Evolutionary conservation across 2,888 invertebrate species (phyloP), one percentile per base, ranked within the genome.

Genomic region (Xylocampa areola): DNA sequence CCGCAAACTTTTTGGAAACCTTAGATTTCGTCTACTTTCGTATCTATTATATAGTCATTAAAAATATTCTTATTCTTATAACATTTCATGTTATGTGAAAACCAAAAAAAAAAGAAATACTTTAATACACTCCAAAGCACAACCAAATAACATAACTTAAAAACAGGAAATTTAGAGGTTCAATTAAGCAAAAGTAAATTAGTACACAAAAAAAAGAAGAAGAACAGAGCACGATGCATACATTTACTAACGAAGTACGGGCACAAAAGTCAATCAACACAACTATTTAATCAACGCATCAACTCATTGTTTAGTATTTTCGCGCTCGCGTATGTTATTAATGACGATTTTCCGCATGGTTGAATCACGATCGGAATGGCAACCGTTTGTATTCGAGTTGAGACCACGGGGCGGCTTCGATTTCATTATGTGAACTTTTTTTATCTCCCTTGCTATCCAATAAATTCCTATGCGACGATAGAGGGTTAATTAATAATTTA

Each of bases 401-500:
- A 75, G 67, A 68, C 73, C 80, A 73, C 83, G 78, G 83, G 81
- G 80, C 64, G 84, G 81, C 78, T 81, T 83, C 85, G 89, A 91
- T 90, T 92, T 89, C 90, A 91, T 90, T 91, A 88, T 81, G 82
- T 84, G 85, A 85, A 88, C 89, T 87, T 86, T 89, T 89, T 89
- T 84, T 83, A 84, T 82, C 82, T 84, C 88, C 87, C 68, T 63
- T 73, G 73, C 88, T 82, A 85, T 87, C 86, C 86, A 87, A 90
- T 90, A 87, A 88, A 89, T 87, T 87, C 87, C 84, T 67, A 77
- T 76, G 84, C 82, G 82, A 81, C 79, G 77, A 81, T 78, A 82
- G 82, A 77, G 82, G 83, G 91, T 91, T 92, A 91, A 92, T 92
- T 92, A 92, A 91, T 91, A 91, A 89, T 92, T 90, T 88, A 89